Base-by-base conservation (phyloP, 2,113 vertebrate species). In the Athene cunicularia region DNA sequence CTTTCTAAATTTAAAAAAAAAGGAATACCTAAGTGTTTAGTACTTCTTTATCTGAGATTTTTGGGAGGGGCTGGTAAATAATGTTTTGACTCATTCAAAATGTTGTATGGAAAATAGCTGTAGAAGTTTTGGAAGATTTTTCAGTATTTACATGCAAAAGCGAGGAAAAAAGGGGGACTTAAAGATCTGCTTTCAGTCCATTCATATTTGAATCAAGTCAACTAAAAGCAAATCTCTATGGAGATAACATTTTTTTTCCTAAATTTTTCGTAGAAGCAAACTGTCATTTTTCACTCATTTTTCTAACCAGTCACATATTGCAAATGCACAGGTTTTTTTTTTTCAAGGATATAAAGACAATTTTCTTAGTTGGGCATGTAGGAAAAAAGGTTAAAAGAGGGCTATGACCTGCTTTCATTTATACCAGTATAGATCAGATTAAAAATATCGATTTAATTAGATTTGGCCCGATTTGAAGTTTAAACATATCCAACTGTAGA, bases 401-500 rank as follows among this genome's bases (percentile, higher is more conserved):
- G 22, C 28, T 80, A 8, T 82, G 92, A 88, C 74, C 88, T 93
- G 81, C 55, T 95, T 91, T 93, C 47, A 67, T 95, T 95, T 91
- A 45, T 27, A 45, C 45, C 27, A 58, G 41, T 90, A 63, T 62
- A 91, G 43, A 97, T 87, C 87, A 85, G 73, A 82, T 92, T 82
- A 88, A 53, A 90, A 96, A 73, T 88, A 96, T 30, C 4, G 5
- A 64, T 88, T 93, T 96, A 94, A 94, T 93, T 95, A 88, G 77
- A 72, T 93, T 76, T 95, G 82, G 9, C 94, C 90, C 2, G 3
- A 47, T 96, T 92, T 90, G 20, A 82, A 67, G 72, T 45, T 97
- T 27, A 55, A 90, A 37, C 56, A 9, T n/a, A 55, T 20, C n/a
- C 71, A 50, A 41, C 13, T 1, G 1, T 58, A 49, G 55, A 24